Base-by-base conservation (phyloP, 2,797 vertebrate genomes). In the Eupleurogrammus muticus region DNA sequence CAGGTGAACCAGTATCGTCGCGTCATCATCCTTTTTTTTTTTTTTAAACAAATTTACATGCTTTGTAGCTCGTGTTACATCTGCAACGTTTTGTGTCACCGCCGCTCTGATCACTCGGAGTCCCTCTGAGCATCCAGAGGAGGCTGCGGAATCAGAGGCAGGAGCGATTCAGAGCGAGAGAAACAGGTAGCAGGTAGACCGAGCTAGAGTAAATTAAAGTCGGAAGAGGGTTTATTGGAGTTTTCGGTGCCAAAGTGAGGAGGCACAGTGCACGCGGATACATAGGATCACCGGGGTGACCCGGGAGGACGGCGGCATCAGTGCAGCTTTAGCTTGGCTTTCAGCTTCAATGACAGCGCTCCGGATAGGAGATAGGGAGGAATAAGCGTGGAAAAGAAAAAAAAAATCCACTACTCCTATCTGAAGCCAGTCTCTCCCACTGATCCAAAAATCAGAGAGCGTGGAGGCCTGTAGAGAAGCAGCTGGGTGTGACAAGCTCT, bases 371-470 rank as follows among this genome's bases (percentile, higher is more conserved):
- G 65, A 73, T 59, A 51, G 51, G 74, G 55, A 34, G 61, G 61
- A 52, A 24, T 64, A 36, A 19, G 42, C 51, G 49, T 47, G 23
- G 4, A 42, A 44, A 49, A 55, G 56, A 55, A 73, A 54, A 73
- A 79, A 46, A 65, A 67, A 72, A 56, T 82, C 79, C 80, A 83
- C 80, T 49, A 59, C 72, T 79, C 49, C 66, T 79, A 34, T 80
- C 61, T 85, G 78, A 77, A 89, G 75, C 80, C n/a, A 35, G 77
- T 77, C 67, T 89, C 78, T 79, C 73, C 58, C 44, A 57, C 81
- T 89, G 87, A 93, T 91, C 89, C 85, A 71, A 78, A n/a, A 91
- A 84, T 88, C 92, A 92, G 85, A 83, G 62, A 86, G 91, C 88
- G 73, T 90, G 89, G 84, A 87, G 88, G 84, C 79, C 84, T 87